Evolutionary conservation across 2,797 vertebrate genomes (phyloP).

Genomic region (Enteromius mattozi): DNA sequence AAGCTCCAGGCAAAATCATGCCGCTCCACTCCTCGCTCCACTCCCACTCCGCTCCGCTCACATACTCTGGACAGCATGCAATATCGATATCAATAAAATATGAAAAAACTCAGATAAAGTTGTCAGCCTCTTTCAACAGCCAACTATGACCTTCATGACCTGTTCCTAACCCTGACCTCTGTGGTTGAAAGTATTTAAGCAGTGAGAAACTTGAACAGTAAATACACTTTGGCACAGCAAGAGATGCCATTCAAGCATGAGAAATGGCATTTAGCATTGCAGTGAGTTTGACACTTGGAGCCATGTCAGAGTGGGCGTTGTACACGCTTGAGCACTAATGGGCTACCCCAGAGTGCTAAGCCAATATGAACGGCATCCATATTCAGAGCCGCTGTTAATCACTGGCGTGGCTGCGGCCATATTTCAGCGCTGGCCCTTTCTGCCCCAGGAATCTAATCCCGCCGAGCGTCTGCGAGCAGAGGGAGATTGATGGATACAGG

Average conservation of each 20-base stretch:
- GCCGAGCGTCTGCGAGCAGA: conserved; percentile 49
- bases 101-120: not conserved
- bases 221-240: conserved; percentile 25
- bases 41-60: no score
- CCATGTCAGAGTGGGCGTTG: conserved; percentile 27
- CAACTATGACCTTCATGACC: not conserved
- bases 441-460: conserved; percentile 54
- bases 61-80: no score
- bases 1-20: no score
- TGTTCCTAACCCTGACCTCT: not conserved
- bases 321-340: conserved; percentile 46
- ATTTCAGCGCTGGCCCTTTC: conserved; percentile 51
- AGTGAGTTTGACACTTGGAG: conserved; percentile 14
- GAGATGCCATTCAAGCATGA: conserved; percentile 28
- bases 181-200: not conserved
- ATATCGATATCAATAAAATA: not conserved
- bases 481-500: conserved; percentile 59
- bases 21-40: no score
- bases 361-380: conserved; percentile 53
- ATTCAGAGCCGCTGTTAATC: conserved; percentile 51
- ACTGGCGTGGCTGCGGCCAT: conserved; percentile 36
- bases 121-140: not conserved
- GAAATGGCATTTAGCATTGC: conserved; percentile 33
- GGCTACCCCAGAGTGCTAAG: conserved; percentile 42
- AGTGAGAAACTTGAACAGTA: not conserved